Base-by-base conservation (phyloP, 2,113 vertebrate genomes). In the Microtus oregoni region DNA sequence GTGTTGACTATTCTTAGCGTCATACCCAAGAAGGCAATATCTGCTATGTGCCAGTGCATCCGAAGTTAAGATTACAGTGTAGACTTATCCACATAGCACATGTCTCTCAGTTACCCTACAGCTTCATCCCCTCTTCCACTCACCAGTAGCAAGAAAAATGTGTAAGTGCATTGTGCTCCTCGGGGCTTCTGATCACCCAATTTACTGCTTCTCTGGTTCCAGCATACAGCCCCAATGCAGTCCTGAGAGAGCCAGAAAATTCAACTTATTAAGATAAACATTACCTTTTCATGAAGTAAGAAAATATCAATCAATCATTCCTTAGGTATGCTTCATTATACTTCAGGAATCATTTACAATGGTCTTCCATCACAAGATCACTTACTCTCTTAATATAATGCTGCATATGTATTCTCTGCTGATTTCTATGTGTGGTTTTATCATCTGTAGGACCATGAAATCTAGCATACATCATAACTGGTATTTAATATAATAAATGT, bases 41-140 rank as follows among this genome's bases (percentile, higher is more conserved):
- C 38, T 55, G 10, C 30, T 58, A 7, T 44, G 10, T 19, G 2
- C 26, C 35, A 58, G n/a, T 35, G 12, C 1, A 3, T 9, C 20
- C 7, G 17, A 44, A 4, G 91, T 52, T 10, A 81, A 52, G 20
- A 35, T 5, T 30, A 0, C 10, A 63, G 26, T 20, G 11, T 11
- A 0, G n/a, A 3, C n/a, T n/a, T 22, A 2, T 12, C 15, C 58
- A n/a, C 4, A 41, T n/a, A 92, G 78, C 1, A 5, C 0, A 0
- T 26, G 32, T 7, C 0, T 14, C 20, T 67, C 14, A 0, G 2
- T 24, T n/a, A 83, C 35, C 5, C 5, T 19, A 41, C 1, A 73
- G 7, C 22, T 30, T 55, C 7, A 65, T 13, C 5, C 30, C 13
- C 35, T 3, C 20, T 24, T 52, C 14, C 13, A 50, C 9, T 4